Evolutionary conservation across 2,888 invertebrate species (phyloP), one percentile per base, ranked within the genome.

Genomic region (Imbricaverruca yamaguchii): DNA sequence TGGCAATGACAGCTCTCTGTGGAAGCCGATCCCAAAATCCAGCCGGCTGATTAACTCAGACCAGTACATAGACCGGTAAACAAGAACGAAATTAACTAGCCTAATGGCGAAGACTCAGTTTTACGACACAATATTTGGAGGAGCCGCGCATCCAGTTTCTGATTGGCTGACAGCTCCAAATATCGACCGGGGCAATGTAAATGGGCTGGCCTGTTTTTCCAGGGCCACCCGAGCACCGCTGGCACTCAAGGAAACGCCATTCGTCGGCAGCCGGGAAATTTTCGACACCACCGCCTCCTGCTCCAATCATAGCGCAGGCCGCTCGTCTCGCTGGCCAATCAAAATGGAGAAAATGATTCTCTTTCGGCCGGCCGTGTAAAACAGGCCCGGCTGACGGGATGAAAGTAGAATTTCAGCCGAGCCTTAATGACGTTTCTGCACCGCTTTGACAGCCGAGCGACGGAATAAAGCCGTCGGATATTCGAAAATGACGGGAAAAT

Each of bases 341-440:
- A 74, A 18, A 74, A 55, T 7, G 53, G 15, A 15, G 74, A 74
- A 74, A 74, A 74, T 39, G 55, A 39, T 74, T 74, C 74, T 74
- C 74, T 74, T 74, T 74, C 53, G 53, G 74, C 53, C 53, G 8
- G 74, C 11, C 12, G 67, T 39, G 74, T 74, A 74, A 74, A 74
- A 74, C 21, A 15, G 55, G 74, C 74, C 21, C 21, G 74, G 15
- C 15, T 53, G 1, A 3, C 21, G 53, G 74, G 74, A 74, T 74
- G 74, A 74, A 74, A 74, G 74, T 74, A 74, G 74, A 74, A 74
- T 74, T 74, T 74, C 74, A 74, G 74, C 74, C 55, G 53, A 53
- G 53, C 11, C 74, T 74, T 74, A 74, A 74, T 74, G 74, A 74
- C 74, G 21, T 53, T 74, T 74, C 39, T 53, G 74, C 55, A 55